phyloP scores from a whole-genome alignment of 2,888 invertebrate genomes.

The Pandemis heparana region DNA sequence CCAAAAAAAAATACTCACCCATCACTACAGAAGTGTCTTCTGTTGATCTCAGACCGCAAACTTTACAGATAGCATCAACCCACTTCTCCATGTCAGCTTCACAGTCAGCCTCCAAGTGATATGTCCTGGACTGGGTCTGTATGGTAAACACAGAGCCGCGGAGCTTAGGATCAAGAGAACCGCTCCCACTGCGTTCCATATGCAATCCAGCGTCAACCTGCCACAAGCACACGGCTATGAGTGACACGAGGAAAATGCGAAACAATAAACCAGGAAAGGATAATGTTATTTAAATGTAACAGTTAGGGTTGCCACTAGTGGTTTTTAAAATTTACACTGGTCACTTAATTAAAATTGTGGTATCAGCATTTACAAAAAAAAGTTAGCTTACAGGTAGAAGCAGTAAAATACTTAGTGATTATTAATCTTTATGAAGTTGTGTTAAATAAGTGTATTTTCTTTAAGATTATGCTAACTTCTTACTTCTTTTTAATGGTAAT shows the following conservation, averaged over 20 bases:
- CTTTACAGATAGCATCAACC: constrained; percentile 97
- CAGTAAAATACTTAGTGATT: not conserved
- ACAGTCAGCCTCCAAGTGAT: constrained; percentile 96
- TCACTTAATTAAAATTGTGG: not conserved
- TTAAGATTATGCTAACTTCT: too few species aligned
- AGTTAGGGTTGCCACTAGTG: constrained; percentile 30
- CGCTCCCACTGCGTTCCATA: constrained; percentile 92
- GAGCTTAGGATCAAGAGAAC: constrained; percentile 88
- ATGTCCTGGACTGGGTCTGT: constrained; percentile 94
- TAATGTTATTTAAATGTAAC: constrained; percentile 35
- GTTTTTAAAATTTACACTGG: not conserved
- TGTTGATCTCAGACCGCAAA: constrained; percentile 93
- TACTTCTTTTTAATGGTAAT: too few species aligned
- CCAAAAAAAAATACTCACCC: constrained; percentile 62
- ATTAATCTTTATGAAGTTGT: too few species aligned
- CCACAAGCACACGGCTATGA: constrained; percentile 25
- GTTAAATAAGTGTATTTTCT: too few species aligned
- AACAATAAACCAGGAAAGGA: constrained; percentile 36
- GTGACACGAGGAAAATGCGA: constrained; percentile 24
- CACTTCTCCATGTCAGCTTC: constrained; percentile 97
- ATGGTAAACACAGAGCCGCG: constrained; percentile 92
- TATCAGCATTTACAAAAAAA: not conserved
- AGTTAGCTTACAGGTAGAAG: not conserved
- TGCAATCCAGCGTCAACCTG: constrained; percentile 94
- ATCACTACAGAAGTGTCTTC: constrained; percentile 79